Conservation (phyloP, 2,113 vertebrate species). For the Circaetus cinerascens region DNA sequence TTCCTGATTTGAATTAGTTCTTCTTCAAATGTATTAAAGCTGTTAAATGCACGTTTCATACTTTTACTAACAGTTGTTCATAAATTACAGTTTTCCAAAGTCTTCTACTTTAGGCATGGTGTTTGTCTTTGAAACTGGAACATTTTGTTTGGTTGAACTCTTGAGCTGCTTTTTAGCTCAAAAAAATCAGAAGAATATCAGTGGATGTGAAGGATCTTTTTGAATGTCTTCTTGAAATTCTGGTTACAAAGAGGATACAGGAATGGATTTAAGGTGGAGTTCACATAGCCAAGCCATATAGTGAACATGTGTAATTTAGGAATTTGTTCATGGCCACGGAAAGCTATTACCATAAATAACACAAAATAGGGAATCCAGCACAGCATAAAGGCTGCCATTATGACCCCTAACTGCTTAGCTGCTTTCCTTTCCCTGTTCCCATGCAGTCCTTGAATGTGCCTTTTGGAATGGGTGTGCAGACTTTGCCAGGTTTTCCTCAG, state of each 20-base stretch:
- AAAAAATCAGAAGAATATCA: neutral
- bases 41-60: neutral
- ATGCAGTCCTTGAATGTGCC: slow-evolving; percentile 73
- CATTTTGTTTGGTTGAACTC: neutral
- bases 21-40: neutral
- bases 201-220: slow-evolving; percentile 81
- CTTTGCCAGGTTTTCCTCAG: slow-evolving; percentile 84
- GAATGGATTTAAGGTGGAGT: slow-evolving; percentile 94
- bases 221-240: slow-evolving; percentile 93
- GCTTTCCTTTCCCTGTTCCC: slow-evolving; percentile 88
- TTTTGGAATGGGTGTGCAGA: slow-evolving; percentile 77
- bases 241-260: slow-evolving; percentile 95
- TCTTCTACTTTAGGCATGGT: neutral
- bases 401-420: slow-evolving; percentile 90
- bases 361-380: slow-evolving; percentile 98
- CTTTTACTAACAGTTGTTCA: neutral
- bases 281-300: slow-evolving; percentile 95
- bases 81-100: neutral
- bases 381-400: slow-evolving; percentile 89
- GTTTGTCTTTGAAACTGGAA: neutral
- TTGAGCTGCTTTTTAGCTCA: neutral
- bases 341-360: slow-evolving; percentile 88
- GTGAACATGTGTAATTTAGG: slow-evolving; percentile 84
- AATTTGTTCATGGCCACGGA: slow-evolving; percentile 79
- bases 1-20: neutral